Base-by-base conservation (phyloP, 64 coral and sea anemone genomes). In the Actinia equina region DNA sequence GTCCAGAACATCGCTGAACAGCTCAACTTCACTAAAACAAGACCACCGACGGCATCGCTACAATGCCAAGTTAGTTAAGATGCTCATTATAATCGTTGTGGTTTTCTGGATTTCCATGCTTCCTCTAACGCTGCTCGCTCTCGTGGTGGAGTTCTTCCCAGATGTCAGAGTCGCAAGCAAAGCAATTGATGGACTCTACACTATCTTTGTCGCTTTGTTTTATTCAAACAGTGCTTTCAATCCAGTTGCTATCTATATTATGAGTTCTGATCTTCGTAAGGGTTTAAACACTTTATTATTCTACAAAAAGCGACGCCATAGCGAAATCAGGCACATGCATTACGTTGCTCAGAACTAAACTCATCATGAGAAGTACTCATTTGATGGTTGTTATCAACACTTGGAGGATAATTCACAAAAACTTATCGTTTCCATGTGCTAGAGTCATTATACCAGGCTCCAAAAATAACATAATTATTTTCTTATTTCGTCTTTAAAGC, bases 181-280 rank as follows among this genome's bases (percentile, higher is more conserved):
- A 58, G 23, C 44, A 16, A 69, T 90, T 26, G 88, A 93, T 59
- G 85, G 69, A 3, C 37, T 96, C 1, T 93, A 88, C 45, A 55
- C 85, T 11, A 84, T 92, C 17, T 88, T 83, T 37, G 89, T 90
- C 8, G 91, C 91, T 18, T 49, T 96, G 26, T 96, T 96, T 86
- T 93, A 93, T 17, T 90, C 87, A 57, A 96, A 96, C 82, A 96
- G 94, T 49, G 91, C 94, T 52, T 96, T 96, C 17, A 96, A 96
- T 46, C 94, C 94, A n/a, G 81, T 96, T 4, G 94, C 94, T 63
- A 93, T 96, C 14, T 96, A 93, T 56, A 88, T 93, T 44, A 88
- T 96, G 91, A 96, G 94, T 64, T 96, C 94, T 59, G 94, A 96
- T 18, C 49, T 91, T 23, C 82, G 94, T 54, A 87, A 87, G 41